Evolutionary conservation across 1,140 invertebrate genomes (phyloP), one percentile per base, ranked within the genome.

Genomic region (Lithobius niger): DNA sequence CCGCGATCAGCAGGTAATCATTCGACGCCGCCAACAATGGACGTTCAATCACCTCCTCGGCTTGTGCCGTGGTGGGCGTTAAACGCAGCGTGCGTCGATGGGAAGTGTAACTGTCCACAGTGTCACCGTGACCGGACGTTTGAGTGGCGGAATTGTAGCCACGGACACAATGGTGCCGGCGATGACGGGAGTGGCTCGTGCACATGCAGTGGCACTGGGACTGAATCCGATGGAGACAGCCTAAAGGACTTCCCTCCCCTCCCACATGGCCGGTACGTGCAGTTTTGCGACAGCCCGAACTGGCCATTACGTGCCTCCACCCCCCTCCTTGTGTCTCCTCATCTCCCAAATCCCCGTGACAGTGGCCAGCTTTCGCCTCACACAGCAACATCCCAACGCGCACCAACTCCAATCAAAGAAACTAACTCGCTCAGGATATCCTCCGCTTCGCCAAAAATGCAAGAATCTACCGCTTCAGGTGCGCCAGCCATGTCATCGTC

Each of bases 221-320:
- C 48, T 25, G 48, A 50, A 21, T 50, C 48, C 6, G 48, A 50
- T 50, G 4, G 48, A n/a, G 48, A 50, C 25, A 50, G 48, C 27
- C 6, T 24, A 13, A 50, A 50, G 27, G 48, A 21, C 31, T 36
- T 36, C 10, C n/a, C 31, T n/a, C n/a, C n/a, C n/a, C n/a, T n/a
- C n/a, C n/a, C n/a, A n/a, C n/a, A n/a, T n/a, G n/a, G n/a, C n/a
- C n/a, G n/a, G n/a, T n/a, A n/a, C n/a, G n/a, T n/a, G n/a, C n/a
- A n/a, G n/a, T n/a, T n/a, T n/a, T n/a, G n/a, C n/a, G n/a, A n/a
- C n/a, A n/a, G n/a, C n/a, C n/a, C n/a, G n/a, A n/a, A n/a, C n/a
- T n/a, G n/a, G n/a, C n/a, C n/a, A n/a, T n/a, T n/a, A n/a, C n/a
- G n/a, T n/a, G n/a, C n/a, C n/a, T n/a, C n/a, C n/a, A n/a, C n/a